A percentile compares a stretch with the other conserved stretches of the same genome.
Evolutionary conservation across 2,113 vertebrate genomes (phyloP).

Genomic region (Bos indicus): DNA sequence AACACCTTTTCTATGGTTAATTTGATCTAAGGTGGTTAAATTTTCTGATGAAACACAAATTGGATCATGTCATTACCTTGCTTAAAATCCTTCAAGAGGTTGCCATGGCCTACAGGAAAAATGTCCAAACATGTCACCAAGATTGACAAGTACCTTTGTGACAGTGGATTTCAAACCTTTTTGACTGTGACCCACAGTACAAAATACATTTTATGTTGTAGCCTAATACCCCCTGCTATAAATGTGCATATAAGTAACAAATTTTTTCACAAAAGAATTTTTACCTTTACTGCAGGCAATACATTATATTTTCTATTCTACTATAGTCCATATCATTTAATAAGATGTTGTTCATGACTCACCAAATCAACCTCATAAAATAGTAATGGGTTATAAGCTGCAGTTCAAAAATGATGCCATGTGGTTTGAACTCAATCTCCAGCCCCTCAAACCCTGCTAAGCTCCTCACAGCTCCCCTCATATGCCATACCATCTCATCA

Average conservation of each 20-base stretch:
- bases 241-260: neutral
- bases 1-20: conserved; percentile 45
- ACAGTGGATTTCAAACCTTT: conserved; percentile 15
- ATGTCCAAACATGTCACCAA: conserved; percentile 21
- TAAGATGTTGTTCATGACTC: neutral
- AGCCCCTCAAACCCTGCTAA: neutral
- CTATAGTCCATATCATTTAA: neutral
- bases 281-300: neutral
- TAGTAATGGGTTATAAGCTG: neutral
- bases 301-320: neutral
- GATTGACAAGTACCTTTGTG: neutral
- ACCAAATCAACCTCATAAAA: neutral
- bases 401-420: neutral
- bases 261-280: neutral
- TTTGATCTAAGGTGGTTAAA: conserved; percentile 59
- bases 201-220: neutral
- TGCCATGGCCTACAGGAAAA: conserved; percentile 35
- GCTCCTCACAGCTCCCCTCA: neutral
- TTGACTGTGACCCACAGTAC: neutral
- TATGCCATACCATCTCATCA: neutral
- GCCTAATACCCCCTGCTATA: neutral
- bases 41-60: conserved; percentile 54
- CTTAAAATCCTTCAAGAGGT: conserved; percentile 35
- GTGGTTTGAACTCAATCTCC: neutral
- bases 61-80: conserved; percentile 51